Base-by-base conservation (phyloP, 2,113 vertebrate species). In the Lophochroa leadbeateri region DNA sequence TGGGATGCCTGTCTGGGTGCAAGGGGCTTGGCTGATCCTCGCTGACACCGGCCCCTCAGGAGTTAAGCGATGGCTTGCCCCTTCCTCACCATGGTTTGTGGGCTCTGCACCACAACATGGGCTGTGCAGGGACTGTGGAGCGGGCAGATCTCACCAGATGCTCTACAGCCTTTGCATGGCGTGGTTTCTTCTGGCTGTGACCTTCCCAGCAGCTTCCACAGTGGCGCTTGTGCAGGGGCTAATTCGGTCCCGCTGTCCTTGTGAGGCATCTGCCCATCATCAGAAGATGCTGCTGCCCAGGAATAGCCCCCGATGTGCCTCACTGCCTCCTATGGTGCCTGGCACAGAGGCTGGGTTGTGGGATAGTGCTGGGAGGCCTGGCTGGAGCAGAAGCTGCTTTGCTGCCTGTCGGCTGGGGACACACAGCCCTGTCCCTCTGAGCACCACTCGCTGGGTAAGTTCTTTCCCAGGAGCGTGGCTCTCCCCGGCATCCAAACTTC, bases 391-490 rank as follows among this genome's bases (percentile, higher is more conserved):
- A 41, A 57, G 69, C 74, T 72, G 35, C 43, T 74, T 57, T 2
- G 12, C 63, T 84, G 72, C n/a, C 79, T 72, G 13, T 60, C 3
- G 13, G 60, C 60, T 57, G 67, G 49, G 52, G 44, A 5, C 31
- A 37, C 18, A 6, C 0, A 1, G 11, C 39, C 35, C 31, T 0
- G 0, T 6, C 23, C 37, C 35, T 2, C 1, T 0, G 0, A 11
- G 17, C n/a, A 19, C 9, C 1, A 29, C 31, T 58, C 0, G 0
- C 53, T 86, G 84, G 33, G 53, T 61, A 81, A 65, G 33, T 2
- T 7, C 55, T 91, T 81, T 74, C 74, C 83, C 28, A 23, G 0
- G 0, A 86, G 47, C 3, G 0, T 8, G 19, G 74, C 47, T 69
- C 61, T 89, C 4, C 0, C 14, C 25, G 28, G 43, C 43, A 60